Evolutionary conservation across 2,888 invertebrate genomes (phyloP), one percentile per base, ranked within the genome.

Genomic region (Phortica magna): DNA sequence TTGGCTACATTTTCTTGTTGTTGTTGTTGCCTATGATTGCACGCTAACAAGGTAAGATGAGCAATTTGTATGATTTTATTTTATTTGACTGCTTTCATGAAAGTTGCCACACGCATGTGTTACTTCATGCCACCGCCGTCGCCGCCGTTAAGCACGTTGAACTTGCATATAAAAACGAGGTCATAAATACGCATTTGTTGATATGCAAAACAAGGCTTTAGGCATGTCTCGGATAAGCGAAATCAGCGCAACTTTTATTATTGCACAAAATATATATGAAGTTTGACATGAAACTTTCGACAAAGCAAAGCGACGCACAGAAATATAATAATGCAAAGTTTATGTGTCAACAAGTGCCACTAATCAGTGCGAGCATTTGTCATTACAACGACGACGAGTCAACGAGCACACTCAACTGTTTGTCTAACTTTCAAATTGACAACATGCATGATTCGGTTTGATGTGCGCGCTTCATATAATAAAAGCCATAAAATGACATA

Each of bases 21-120:
- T 55, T 6, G 6, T 12, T 19, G 3, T 9, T 19, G 0, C 2
- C 22, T 19, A 6, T 9, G 48, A 2, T 48, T 14, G 10, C 9
- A 14, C 9, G 48, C 59, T 19, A 39, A 22, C 53, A 53, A 71
- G 70, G 70, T 71, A 71, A 71, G 55, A 19, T 55, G 53, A 17
- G 22, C 70, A 71, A 71, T 71, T 53, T 71, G 55, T 71, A 42
- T 55, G 22, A 71, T 53, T 71, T 71, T 65, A 48, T 71, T 71
- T 14, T 55, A 55, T 71, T 71, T 71, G 17, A 48, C 48, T 57
- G 57, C 14, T 42, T 41, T 42, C 53, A 42, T 71, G 70, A 53
- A 71, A 71, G 31, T 71, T 71, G 53, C 4, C 17, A 10, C 41
- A 39, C 41, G 22, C 61, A 61, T 65, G 48, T 48, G 14, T 48